Evolutionary conservation across 1,140 invertebrate species (phyloP).

Genomic region (Eriocheir sinensis): DNA sequence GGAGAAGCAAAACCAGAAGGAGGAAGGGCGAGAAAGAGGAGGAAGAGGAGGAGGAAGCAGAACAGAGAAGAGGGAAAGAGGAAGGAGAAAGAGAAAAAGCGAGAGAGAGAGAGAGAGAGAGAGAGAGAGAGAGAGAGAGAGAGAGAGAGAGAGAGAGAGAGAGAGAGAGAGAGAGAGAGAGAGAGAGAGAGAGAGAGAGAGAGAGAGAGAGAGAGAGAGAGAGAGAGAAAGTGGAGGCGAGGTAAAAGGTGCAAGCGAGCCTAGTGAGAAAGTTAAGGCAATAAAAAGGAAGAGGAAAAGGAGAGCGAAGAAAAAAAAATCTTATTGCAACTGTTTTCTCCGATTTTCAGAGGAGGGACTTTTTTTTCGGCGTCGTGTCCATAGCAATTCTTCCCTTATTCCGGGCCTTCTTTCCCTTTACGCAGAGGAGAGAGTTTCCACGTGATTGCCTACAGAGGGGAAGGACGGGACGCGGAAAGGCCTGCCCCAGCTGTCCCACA

Average conservation of each 20-base stretch:
- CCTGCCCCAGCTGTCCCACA: too few relatives aligned
- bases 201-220: constrained; percentile 62
- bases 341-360: neutral
- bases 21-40: neutral
- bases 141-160: constrained; percentile 47
- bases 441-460: too few relatives aligned
- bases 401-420: too few relatives aligned
- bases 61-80: constrained; percentile 8
- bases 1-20: neutral
- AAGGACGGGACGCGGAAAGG: too few relatives aligned
- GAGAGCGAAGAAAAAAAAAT: constrained; percentile 26
- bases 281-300: constrained; percentile 52
- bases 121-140: constrained; percentile 47
- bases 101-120: constrained; percentile 40
- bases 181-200: constrained; percentile 64
- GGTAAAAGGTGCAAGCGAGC: constrained; percentile 10
- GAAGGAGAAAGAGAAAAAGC: neutral
- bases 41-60: neutral
- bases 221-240: constrained; percentile 29
- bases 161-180: constrained; percentile 53
- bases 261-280: constrained; percentile 42
- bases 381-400: too few relatives aligned
- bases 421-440: too few relatives aligned
- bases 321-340: neutral
- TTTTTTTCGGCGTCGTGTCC: neutral